Evolutionary conservation across 2,888 invertebrate species (phyloP).

Genomic region (Hololepta plana): DNA sequence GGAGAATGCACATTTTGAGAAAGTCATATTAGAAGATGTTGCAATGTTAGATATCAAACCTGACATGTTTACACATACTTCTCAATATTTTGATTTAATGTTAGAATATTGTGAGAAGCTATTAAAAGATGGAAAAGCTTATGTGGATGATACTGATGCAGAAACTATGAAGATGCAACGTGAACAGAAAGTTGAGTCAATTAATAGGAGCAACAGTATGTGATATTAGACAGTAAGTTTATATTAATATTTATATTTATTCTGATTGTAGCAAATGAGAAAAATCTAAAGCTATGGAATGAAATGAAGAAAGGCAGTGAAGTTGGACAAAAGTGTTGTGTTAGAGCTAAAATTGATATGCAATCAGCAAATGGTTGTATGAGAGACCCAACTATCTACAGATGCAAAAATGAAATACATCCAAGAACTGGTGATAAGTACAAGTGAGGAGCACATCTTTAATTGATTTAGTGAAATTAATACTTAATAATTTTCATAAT

Average conservation of each 20-base stretch:
- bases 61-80: conserved; percentile 86
- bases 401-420: conserved; percentile 92
- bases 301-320: conserved; percentile 82
- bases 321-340: conserved; percentile 75
- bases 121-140: conserved; percentile 78
- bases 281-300: conserved; percentile 78
- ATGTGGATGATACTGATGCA: conserved; percentile 90
- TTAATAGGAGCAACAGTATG: conserved; percentile 69
- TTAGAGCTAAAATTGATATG: conserved; percentile 97
- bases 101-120: conserved; percentile 73
- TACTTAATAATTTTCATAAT: neutral
- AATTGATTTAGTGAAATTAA: conserved; percentile 4
- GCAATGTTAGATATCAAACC: conserved; percentile 81
- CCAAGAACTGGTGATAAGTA: conserved; percentile 87
- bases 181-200: conserved; percentile 73
- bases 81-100: conserved; percentile 92
- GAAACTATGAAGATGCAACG: conserved; percentile 90
- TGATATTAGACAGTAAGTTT: conserved; percentile 8
- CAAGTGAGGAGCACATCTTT: conserved; percentile 48
- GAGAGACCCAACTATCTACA: conserved; percentile 95
- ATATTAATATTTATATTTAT: conserved; percentile 3
- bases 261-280: conserved; percentile 45
- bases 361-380: conserved; percentile 88
- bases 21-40: conserved; percentile 91
- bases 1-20: conserved; percentile 91